phyloP scores from a whole-genome alignment of 1,140 invertebrate species.

The Danaus melanippus region DNA sequence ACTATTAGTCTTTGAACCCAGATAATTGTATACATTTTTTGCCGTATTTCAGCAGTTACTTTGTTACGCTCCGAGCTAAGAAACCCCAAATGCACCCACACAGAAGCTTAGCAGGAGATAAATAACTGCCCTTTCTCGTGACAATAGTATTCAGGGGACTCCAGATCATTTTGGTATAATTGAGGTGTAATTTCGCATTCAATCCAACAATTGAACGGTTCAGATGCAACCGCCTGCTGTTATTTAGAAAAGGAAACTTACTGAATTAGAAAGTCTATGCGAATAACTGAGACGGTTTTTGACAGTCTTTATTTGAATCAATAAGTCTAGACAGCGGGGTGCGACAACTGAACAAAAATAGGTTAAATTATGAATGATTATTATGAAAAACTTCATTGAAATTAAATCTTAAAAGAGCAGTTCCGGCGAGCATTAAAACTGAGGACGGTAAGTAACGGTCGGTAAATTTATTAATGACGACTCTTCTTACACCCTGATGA shows the following conservation, averaged over 20 bases:
- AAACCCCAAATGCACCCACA: too few relatives aligned
- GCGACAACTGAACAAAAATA: not conserved
- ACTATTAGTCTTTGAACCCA: too few relatives aligned
- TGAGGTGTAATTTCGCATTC: constrained; percentile 11
- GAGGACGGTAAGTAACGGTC: constrained; percentile 10
- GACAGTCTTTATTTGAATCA: constrained; percentile 12
- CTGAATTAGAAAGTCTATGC: constrained; percentile 16
- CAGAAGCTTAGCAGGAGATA: too few relatives aligned
- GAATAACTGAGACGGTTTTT: constrained; percentile 3
- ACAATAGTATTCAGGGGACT: too few relatives aligned
- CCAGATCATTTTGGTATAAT: too few relatives aligned
- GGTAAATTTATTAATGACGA: constrained; percentile 22
- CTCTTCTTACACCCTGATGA: constrained; percentile 34
- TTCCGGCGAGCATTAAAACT: constrained; percentile 3
- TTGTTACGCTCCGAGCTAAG: too few relatives aligned
- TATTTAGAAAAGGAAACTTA: constrained; percentile 8
- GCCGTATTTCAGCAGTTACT: too few relatives aligned
- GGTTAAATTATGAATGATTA: too few relatives aligned
- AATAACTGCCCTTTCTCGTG: too few relatives aligned
- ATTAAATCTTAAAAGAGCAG: too few relatives aligned
- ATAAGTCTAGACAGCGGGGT: constrained; percentile 5
- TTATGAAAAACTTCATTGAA: too few relatives aligned
- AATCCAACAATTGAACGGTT: constrained; percentile 5
- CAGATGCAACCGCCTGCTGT: constrained; percentile 7
- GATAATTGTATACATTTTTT: too few relatives aligned